Evolutionary conservation across 2,888 invertebrate genomes (phyloP).

Genomic region (Polymixis flavicincta): DNA sequence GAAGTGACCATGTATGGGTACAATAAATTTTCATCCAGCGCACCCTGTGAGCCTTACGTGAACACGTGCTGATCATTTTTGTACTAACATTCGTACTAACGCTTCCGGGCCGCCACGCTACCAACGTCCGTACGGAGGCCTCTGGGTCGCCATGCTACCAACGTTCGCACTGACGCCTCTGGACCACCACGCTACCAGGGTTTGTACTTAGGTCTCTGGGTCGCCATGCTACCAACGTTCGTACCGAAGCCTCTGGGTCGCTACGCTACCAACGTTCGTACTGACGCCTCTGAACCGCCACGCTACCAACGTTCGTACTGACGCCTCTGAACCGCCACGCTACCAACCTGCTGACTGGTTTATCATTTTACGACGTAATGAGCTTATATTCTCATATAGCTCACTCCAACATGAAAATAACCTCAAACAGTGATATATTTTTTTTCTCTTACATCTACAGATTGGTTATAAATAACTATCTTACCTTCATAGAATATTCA

Average conservation of each 20-base stretch:
- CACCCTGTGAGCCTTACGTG: not conserved
- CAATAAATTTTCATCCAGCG: not conserved
- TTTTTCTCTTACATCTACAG: not conserved
- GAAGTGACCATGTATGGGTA: not conserved
- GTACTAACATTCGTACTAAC: no score
- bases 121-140: not conserved
- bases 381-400: not conserved
- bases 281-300: no score
- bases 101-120: no score
- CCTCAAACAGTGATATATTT: no score
- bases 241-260: not conserved
- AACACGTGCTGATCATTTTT: no score
- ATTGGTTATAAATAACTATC: not conserved
- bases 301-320: not conserved
- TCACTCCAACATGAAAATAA: not conserved
- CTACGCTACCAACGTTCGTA: not conserved
- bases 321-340: not conserved
- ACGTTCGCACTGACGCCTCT: no score
- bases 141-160: no score
- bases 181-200: no score
- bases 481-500: constrained; percentile 39
- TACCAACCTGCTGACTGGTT: not conserved
- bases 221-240: no score
- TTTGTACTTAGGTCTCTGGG: no score
- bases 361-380: not conserved